Conservation (phyloP, 2,113 vertebrate species). For the Vimba vimba region DNA sequence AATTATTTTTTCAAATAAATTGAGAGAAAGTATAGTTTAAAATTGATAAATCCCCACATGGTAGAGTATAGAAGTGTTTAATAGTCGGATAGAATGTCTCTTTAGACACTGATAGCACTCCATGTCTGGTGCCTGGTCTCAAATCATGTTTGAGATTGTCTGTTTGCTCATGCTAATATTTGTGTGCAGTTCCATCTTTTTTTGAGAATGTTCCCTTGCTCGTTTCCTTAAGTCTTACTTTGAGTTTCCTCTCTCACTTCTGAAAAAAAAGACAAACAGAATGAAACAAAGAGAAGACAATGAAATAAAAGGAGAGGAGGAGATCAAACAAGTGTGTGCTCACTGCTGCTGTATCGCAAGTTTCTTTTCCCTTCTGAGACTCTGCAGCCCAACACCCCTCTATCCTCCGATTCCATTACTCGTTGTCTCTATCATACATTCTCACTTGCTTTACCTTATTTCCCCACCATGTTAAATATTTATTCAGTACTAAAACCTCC, state of each 20-base stretch:
- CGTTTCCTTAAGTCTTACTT: slow-evolving; percentile 14
- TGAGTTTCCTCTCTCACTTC: slow-evolving; percentile 32
- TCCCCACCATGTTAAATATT: slow-evolving; percentile 24
- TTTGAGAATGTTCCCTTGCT: neutral
- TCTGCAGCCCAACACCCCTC: neutral
- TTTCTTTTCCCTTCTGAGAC: slow-evolving; percentile 2
- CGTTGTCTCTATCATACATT: neutral
- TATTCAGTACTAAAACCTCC: slow-evolving; percentile 4
- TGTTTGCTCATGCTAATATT: slow-evolving; percentile 23
- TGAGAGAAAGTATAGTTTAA: neutral
- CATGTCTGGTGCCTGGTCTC: neutral
- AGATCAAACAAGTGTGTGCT: slow-evolving; percentile 72
- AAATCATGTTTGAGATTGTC: neutral
- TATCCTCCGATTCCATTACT: slow-evolving; percentile 3
- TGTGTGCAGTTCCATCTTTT: slow-evolving; percentile 9
- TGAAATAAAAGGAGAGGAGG: slow-evolving; percentile 33
- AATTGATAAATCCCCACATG: neutral
- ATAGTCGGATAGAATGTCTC: neutral
- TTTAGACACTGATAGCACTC: neutral
- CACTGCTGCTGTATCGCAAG: slow-evolving; percentile 66
- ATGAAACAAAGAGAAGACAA: slow-evolving; percentile 65
- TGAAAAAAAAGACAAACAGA: slow-evolving; percentile 39
- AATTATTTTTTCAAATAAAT: neutral
- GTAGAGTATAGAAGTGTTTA: neutral
- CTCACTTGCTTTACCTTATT: neutral